These are phyloP conservation scores for Chromis chromis DNA, from an alignment of 2,797 vertebrate species.

Conservation along the genomic window DNA sequence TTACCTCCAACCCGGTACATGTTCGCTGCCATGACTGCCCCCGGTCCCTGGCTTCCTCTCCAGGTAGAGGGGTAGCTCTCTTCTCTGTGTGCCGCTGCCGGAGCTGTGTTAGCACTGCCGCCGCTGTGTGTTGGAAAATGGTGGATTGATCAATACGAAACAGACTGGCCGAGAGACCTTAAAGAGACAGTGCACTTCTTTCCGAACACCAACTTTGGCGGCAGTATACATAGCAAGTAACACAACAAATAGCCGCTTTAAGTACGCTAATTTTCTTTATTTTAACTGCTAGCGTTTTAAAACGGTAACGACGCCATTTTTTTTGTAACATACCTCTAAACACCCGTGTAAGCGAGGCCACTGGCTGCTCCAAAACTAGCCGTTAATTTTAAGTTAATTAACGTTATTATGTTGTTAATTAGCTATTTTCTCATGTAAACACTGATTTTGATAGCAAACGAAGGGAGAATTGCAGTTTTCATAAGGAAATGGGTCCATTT, in stretches of 20 bases:
- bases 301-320: neutral
- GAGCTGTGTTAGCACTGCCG: slow-evolving; percentile 82
- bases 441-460: neutral
- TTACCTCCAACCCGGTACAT: slow-evolving; percentile 92
- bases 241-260: neutral
- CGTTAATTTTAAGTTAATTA: neutral
- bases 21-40: slow-evolving; percentile 89
- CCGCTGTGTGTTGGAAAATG: slow-evolving; percentile 89
- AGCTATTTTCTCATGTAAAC: neutral
- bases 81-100: slow-evolving; percentile 69
- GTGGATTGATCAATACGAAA: slow-evolving; percentile 90
- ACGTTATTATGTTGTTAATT: neutral
- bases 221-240: neutral
- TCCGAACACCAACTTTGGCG: slow-evolving; percentile 22
- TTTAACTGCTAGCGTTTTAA: neutral
- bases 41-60: slow-evolving; percentile 85
- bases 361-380: neutral
- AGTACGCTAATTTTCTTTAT: neutral
- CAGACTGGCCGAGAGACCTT: slow-evolving; percentile 81
- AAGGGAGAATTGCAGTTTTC: neutral
- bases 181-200: slow-evolving; percentile 86
- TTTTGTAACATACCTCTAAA: neutral
- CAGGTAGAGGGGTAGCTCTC: slow-evolving; percentile 84
- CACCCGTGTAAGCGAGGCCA: slow-evolving; percentile 28
- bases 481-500: neutral